These are phyloP conservation scores for Hypomesus transpacificus DNA, from an alignment of 2,113 vertebrate species.

Conservation along the genomic window DNA sequence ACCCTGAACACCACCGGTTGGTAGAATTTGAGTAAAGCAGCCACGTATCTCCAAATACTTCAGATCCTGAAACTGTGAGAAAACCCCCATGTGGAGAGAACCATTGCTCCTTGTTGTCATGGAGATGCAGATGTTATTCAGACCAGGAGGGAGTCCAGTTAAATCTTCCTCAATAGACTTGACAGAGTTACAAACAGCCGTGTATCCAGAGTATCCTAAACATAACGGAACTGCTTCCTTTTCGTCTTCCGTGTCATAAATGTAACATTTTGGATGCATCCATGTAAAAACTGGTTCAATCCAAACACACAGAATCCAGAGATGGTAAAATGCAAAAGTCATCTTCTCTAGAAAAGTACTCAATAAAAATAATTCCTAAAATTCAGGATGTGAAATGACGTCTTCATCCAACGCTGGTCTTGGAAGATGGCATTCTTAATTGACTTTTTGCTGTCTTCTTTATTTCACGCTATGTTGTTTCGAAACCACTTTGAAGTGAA, in stretches of 20 bases:
- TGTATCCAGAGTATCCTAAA: background rate
- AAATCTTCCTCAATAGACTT: background rate
- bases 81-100: background rate
- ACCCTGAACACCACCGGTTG: background rate
- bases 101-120: no score
- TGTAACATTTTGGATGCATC: background rate
- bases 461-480: no score
- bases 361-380: no score
- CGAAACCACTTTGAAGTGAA: no score
- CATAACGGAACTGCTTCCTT: no score
- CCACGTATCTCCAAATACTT: background rate
- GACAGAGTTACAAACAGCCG: background rate
- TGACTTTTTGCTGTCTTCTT: no score
- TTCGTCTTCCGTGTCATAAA: background rate
- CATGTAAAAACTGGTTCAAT: background rate
- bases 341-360: background rate
- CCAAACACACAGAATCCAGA: background rate
- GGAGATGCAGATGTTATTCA: background rate
- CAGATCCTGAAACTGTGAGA: background rate
- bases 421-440: no score
- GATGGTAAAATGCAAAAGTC: background rate
- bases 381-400: no score
- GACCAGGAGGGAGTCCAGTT: background rate
- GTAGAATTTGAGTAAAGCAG: conserved; percentile 5
- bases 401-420: no score